Conservation (phyloP, 2,797 vertebrate genomes). For the Ptychadena robeensis region DNA sequence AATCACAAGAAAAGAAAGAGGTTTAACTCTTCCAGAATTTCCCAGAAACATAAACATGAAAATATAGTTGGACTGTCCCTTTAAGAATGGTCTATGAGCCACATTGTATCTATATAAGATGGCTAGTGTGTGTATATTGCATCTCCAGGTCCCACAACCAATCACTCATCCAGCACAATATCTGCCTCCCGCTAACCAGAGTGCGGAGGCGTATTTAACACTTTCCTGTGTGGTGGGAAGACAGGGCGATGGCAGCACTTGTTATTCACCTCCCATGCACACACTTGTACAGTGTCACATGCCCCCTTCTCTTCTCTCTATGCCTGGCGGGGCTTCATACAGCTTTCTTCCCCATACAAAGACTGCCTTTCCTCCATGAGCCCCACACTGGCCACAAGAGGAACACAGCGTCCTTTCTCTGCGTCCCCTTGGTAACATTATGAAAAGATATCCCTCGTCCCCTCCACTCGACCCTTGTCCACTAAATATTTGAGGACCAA, state of each 20-base stretch:
- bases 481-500: neutral
- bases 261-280: constrained; percentile 37
- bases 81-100: neutral
- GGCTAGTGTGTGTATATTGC: neutral
- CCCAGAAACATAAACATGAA: too few species aligned
- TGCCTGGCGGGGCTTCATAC: constrained; percentile 9
- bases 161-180: neutral
- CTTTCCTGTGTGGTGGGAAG: constrained; percentile 42
- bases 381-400: constrained; percentile 20
- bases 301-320: constrained; percentile 3
- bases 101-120: neutral
- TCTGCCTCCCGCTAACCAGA: neutral
- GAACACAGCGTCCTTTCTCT: constrained; percentile 53
- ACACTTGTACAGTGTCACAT: neutral
- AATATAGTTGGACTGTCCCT: neutral
- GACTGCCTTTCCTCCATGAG: constrained; percentile 19
- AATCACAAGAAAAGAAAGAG: too few species aligned
- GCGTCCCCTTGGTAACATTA: constrained; percentile 56
- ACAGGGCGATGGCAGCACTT: constrained; percentile 13
- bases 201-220: constrained; percentile 24
- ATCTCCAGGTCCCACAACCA: neutral
- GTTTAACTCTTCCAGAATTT: too few species aligned
- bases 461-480: neutral
- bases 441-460: constrained; percentile 6
- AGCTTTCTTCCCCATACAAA: constrained; percentile 49